Conservation (phyloP, 2,888 invertebrate genomes). For the Matsumyia berberina region DNA sequence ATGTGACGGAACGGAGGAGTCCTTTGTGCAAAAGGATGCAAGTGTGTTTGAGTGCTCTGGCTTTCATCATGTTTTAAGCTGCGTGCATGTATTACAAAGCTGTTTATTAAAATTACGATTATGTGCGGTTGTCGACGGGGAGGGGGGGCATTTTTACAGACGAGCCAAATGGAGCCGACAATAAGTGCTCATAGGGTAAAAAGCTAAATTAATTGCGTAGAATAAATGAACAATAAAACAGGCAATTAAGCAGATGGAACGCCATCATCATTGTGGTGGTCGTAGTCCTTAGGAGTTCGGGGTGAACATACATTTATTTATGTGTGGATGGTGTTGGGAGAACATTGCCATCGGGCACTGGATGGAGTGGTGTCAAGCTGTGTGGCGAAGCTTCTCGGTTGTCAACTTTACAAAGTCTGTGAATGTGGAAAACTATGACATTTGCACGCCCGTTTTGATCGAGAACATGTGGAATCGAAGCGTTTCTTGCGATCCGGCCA, state of each 20-base stretch:
- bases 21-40: conserved; percentile 22
- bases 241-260: conserved; percentile 69
- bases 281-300: neutral
- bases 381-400: too few relatives aligned
- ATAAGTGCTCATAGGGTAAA: conserved; percentile 28
- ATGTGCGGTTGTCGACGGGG: conserved; percentile 54
- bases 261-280: conserved; percentile 43
- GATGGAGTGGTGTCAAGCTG: too few relatives aligned
- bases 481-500: too few relatives aligned
- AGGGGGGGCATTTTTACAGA: conserved; percentile 9
- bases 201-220: conserved; percentile 70
- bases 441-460: too few relatives aligned
- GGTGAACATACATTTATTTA: too few relatives aligned
- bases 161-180: neutral
- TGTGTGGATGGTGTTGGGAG: too few relatives aligned
- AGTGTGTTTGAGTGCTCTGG: conserved; percentile 2
- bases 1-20: conserved; percentile 18
- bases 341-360: too few relatives aligned
- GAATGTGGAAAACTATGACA: too few relatives aligned
- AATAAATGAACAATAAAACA: conserved; percentile 73
- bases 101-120: conserved; percentile 71
- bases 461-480: too few relatives aligned
- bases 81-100: conserved; percentile 69
- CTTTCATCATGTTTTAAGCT: conserved; percentile 18
- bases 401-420: too few relatives aligned